Percentiles rank a stretch among this genome's conserved stretches.
These are phyloP conservation scores for Catostylus mosaicus DNA, from an alignment of 30 jellyfish, hydroid and myxozoan species.

Conservation along the genomic window DNA sequence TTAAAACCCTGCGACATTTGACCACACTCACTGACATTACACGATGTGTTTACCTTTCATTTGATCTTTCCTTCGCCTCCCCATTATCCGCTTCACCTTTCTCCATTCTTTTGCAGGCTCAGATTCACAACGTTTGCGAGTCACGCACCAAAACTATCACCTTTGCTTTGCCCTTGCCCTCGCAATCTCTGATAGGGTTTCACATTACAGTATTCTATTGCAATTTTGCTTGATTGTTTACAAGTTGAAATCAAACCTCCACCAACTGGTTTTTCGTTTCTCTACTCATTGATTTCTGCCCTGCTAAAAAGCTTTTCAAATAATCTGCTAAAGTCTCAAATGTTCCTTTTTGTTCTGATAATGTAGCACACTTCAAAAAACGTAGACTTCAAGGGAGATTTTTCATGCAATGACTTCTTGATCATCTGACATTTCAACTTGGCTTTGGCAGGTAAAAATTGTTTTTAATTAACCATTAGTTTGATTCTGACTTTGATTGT, in stretches of 20 bases:
- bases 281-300: neutral
- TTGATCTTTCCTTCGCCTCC: conserved; percentile 47
- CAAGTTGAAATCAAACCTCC: neutral
- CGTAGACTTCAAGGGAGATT: neutral
- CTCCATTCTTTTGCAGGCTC: conserved; percentile 17
- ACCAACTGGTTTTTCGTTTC: neutral
- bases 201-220: conserved; percentile 16
- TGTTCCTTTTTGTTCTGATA: too few relatives aligned
- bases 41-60: conserved; percentile 33
- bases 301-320: neutral
- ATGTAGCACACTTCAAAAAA: too few relatives aligned
- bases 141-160: conserved; percentile 8
- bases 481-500: neutral
- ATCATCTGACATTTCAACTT: conserved; percentile 3
- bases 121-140: neutral
- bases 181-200: neutral
- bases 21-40: neutral
- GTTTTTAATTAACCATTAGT: neutral
- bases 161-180: conserved; percentile 14
- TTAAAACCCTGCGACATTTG: neutral
- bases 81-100: conserved; percentile 2
- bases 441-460: neutral
- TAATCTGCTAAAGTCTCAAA: too few relatives aligned
- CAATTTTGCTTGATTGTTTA: conserved; percentile 28
- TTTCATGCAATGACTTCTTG: neutral